These are phyloP conservation scores for Euphonia xanthogaster DNA, from an alignment of 2,797 vertebrate genomes.

Conservation along the genomic window DNA sequence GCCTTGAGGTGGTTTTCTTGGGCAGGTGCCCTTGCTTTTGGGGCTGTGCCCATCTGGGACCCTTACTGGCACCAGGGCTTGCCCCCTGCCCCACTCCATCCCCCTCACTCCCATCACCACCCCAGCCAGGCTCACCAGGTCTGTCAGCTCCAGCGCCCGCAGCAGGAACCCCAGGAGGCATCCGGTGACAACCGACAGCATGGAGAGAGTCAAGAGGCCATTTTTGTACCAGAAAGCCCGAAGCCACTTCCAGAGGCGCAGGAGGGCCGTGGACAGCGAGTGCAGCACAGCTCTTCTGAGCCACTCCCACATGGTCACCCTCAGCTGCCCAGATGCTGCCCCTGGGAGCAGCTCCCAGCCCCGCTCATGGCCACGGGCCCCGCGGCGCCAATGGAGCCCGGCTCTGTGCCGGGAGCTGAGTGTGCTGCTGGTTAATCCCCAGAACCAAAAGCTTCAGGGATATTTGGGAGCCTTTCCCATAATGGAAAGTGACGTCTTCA, in stretches of 20 bases:
- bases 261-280: background rate
- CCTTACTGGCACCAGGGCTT: background rate
- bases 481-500: constrained; percentile 53
- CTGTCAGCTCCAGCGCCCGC: constrained; percentile 79
- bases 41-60: background rate
- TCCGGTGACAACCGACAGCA: constrained; percentile 81
- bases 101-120: fast-evolving
- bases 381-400: fast-evolving
- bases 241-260: background rate
- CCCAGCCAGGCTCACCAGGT: constrained; percentile 75
- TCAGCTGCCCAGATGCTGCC: background rate
- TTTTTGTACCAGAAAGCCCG: constrained; percentile 74
- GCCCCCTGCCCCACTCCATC: fast-evolving
- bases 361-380: background rate
- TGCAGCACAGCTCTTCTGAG: constrained; percentile 41
- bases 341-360: background rate
- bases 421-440: background rate
- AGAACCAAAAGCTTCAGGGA: background rate
- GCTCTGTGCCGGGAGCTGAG: background rate
- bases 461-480: constrained; percentile 7
- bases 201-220: constrained; percentile 83
- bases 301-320: constrained; percentile 32
- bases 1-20: background rate
- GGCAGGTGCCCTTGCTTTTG: background rate
- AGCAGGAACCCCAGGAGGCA: constrained; percentile 85